phyloP scores from a whole-genome alignment of 2,888 invertebrate genomes.

The Cryptocheilus praepositus region DNA sequence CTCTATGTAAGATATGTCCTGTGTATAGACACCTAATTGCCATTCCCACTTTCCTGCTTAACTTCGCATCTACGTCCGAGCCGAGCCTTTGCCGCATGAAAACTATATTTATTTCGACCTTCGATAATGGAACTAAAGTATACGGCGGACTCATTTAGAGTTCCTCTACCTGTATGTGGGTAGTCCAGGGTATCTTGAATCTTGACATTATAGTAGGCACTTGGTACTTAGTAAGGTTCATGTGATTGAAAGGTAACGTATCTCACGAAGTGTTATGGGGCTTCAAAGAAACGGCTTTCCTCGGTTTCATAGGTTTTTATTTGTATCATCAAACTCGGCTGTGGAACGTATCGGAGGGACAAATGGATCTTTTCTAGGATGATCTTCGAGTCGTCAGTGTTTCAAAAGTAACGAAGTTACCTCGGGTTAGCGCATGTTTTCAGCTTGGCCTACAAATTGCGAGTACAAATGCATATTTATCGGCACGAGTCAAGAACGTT shows the following conservation, averaged over 20 bases:
- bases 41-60: constrained; percentile 53
- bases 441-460: no score
- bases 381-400: background rate
- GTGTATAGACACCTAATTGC: constrained; percentile 65
- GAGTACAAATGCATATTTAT: no score
- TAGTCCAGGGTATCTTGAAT: constrained; percentile 66
- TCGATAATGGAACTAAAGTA: constrained; percentile 53
- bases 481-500: no score
- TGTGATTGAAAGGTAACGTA: constrained; percentile 45
- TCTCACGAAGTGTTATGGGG: constrained; percentile 12
- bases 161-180: constrained; percentile 55
- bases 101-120: constrained; percentile 56
- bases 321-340: constrained; percentile 45
- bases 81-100: constrained; percentile 50
- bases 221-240: constrained; percentile 68
- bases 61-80: constrained; percentile 50
- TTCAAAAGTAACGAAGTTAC: background rate
- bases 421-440: no score
- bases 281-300: constrained; percentile 25
- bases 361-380: constrained; percentile 20
- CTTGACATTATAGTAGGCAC: constrained; percentile 67
- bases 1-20: constrained; percentile 68
- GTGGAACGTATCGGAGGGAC: constrained; percentile 46
- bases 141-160: constrained; percentile 55
- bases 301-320: constrained; percentile 29